phyloP scores from a whole-genome alignment of 2,797 vertebrate genomes.

The Artibeus lituratus region DNA sequence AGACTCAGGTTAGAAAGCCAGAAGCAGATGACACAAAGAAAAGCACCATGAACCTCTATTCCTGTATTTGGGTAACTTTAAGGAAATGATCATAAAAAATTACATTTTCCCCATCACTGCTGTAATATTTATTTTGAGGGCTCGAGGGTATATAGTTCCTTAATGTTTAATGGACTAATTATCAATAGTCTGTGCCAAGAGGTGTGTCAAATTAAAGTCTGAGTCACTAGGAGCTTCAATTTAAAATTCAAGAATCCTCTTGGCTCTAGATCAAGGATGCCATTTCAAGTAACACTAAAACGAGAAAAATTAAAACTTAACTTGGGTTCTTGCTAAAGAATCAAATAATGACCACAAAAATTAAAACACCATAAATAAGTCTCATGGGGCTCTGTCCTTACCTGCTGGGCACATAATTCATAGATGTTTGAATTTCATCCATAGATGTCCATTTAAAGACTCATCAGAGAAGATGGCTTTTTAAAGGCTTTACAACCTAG shows the following conservation, averaged over 20 bases:
- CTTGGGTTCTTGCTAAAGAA: background rate
- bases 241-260: conserved; percentile 50
- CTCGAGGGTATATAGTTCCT: background rate
- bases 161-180: conserved; percentile 56
- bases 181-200: conserved; percentile 37
- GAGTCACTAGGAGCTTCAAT: conserved; percentile 26
- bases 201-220: conserved; percentile 46
- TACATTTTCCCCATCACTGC: background rate
- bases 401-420: background rate
- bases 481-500: background rate
- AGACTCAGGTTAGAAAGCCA: background rate
- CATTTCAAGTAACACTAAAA: conserved; percentile 38
- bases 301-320: background rate
- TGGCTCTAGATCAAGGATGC: conserved; percentile 25
- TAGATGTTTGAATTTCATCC: background rate
- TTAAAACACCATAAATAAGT: conserved; percentile 5
- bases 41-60: background rate
- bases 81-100: conserved; percentile 25
- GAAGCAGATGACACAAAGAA: background rate
- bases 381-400: background rate
- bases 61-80: background rate
- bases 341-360: background rate
- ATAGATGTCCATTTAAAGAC: background rate
- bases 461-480: conserved; percentile 23
- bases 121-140: conserved; percentile 43